These are phyloP conservation scores for Rhabdomys dilectus DNA, from an alignment of 2,113 vertebrate genomes.

Conservation along the genomic window DNA sequence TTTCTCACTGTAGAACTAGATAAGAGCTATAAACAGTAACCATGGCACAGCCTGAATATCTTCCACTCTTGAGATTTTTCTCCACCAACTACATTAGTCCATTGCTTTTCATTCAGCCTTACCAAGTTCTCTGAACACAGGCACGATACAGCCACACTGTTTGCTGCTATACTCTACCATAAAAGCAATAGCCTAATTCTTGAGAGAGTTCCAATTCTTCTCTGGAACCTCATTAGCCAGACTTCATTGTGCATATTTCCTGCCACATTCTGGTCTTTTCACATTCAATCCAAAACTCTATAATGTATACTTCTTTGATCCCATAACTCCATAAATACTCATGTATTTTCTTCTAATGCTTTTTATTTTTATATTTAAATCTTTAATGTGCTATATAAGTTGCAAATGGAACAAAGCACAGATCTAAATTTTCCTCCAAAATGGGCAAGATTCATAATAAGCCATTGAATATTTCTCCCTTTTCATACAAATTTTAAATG, in stretches of 20 bases:
- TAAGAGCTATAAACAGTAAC: not conserved
- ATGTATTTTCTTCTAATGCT: slow-evolving; percentile 15
- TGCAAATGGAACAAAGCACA: not conserved
- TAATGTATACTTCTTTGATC: slow-evolving; percentile 2
- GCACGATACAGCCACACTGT: not conserved
- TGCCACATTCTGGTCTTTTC: not conserved
- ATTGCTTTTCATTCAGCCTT: not conserved
- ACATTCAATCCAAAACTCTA: not conserved
- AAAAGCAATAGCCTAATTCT: not conserved
- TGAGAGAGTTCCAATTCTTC: not conserved
- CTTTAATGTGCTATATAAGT: slow-evolving; percentile 15
- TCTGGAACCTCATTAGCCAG: not conserved
- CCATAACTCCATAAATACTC: not conserved
- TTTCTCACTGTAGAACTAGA: not conserved
- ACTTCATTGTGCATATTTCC: not conserved
- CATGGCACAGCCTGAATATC: not conserved
- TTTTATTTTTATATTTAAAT: slow-evolving; percentile 64
- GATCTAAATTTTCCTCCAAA: slow-evolving; percentile 41
- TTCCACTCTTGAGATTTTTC: not conserved
- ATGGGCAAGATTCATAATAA: slow-evolving; percentile 25
- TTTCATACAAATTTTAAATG: slow-evolving; percentile 54
- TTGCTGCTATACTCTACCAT: not conserved
- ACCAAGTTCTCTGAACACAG: not conserved
- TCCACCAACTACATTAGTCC: not conserved
- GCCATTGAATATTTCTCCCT: slow-evolving; percentile 32